Evolutionary conservation across 92 coral and sea anemone genomes (phyloP).

Genomic region (Pocillopora grandis): DNA sequence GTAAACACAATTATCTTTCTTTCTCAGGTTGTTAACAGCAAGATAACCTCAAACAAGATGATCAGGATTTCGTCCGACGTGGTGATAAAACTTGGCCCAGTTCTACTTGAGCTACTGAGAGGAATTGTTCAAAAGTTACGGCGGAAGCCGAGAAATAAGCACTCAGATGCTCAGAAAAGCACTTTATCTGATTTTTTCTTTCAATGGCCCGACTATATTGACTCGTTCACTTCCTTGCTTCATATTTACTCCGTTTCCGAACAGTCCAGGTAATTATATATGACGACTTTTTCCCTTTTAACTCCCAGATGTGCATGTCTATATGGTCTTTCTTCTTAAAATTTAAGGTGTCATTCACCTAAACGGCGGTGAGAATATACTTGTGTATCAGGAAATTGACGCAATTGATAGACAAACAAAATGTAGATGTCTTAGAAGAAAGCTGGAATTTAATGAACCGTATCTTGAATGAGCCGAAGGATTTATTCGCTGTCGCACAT

Average conservation of each 20-base stretch:
- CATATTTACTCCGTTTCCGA: constrained; percentile 58
- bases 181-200: constrained; percentile 5
- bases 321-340: not conserved
- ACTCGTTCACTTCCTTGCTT: constrained; percentile 55
- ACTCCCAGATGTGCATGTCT: too few relatives aligned
- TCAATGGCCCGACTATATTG: constrained; percentile 54
- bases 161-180: not conserved
- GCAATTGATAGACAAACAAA: too few relatives aligned
- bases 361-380: too few relatives aligned
- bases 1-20: not conserved
- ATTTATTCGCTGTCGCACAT: too few relatives aligned
- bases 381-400: too few relatives aligned
- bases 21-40: constrained; percentile 40
- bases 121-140: not conserved
- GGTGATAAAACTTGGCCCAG: constrained; percentile 41
- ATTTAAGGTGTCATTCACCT: too few relatives aligned
- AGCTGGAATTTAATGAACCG: too few relatives aligned
- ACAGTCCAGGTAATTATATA: constrained; percentile 59
- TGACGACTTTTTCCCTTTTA: not conserved
- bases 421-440: too few relatives aligned
- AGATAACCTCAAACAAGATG: constrained; percentile 49
- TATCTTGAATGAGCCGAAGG: too few relatives aligned
- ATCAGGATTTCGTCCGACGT: constrained; percentile 40
- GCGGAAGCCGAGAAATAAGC: constrained; percentile 16
- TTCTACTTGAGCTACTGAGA: constrained; percentile 45